Evolutionary conservation across 2,888 invertebrate genomes (phyloP).

Genomic region (Dasysyrphus albostriatus): DNA sequence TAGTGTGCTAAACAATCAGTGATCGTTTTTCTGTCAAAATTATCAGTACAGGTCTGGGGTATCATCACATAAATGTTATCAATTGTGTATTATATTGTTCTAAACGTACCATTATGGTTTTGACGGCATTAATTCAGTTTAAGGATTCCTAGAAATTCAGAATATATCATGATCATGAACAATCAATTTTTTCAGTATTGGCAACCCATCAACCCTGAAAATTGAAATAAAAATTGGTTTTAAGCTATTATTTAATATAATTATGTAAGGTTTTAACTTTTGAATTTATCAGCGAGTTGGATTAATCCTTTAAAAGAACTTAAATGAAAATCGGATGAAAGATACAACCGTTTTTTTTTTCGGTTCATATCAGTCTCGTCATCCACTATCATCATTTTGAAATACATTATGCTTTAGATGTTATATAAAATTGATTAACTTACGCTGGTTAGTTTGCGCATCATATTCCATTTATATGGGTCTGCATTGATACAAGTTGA

Average conservation of each 20-base stretch:
- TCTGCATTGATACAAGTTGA: conserved; percentile 95
- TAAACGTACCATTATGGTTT: background rate
- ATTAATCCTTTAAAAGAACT: conserved; percentile 51
- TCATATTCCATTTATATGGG: conserved; percentile 98
- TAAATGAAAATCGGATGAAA: conserved; percentile 49
- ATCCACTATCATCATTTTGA: conserved; percentile 75
- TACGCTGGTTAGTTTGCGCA: conserved; percentile 99
- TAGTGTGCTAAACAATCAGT: background rate
- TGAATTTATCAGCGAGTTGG: conserved; percentile 65
- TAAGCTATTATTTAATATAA: background rate
- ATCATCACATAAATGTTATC: background rate
- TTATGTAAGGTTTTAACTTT: background rate
- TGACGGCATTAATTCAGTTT: background rate
- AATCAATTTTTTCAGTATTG: background rate
- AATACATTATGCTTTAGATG: background rate
- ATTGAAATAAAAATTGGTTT: background rate
- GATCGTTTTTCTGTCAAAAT: conserved; percentile 27
- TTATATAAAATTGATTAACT: conserved; percentile 83
- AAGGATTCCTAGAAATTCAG: too few species aligned
- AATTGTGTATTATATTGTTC: background rate
- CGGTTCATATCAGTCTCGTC: conserved; percentile 77
- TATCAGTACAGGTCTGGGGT: conserved; percentile 5
- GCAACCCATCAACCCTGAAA: background rate
- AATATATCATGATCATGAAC: background rate
- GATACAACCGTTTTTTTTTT: conserved; percentile 70